phyloP scores from a whole-genome alignment of 2,797 vertebrate species.

The Cephalopachus bancanus region DNA sequence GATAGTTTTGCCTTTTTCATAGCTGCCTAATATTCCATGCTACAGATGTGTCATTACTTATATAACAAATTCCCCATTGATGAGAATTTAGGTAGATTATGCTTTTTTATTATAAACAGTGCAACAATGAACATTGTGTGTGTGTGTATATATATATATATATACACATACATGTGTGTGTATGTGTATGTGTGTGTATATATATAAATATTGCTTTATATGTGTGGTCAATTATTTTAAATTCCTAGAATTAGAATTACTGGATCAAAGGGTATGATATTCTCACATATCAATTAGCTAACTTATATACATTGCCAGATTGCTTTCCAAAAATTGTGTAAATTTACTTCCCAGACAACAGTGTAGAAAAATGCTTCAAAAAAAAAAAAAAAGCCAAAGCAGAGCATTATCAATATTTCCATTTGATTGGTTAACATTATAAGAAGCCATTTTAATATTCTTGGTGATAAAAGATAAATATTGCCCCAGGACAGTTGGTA shows the following conservation, averaged over 20 bases:
- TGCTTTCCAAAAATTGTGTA: not conserved
- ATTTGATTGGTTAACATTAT: not conserved
- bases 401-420: not conserved
- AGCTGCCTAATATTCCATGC: not conserved
- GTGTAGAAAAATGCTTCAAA: no score
- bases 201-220: not conserved
- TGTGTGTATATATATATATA: no score
- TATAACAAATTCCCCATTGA: not conserved
- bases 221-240: not conserved
- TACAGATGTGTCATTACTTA: not conserved
- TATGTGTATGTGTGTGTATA: no score
- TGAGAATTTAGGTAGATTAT: slow-evolving; percentile 24
- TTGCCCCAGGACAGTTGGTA: not conserved
- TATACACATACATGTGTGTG: no score
- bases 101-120: slow-evolving; percentile 41
- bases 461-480: not conserved
- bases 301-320: not conserved
- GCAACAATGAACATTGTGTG: not conserved
- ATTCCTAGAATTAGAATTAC: not conserved
- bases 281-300: not conserved
- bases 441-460: not conserved
- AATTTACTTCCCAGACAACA: not conserved
- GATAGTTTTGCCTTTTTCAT: not conserved
- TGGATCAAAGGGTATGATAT: not conserved
- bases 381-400: no score